Conservation (phyloP, 2,113 vertebrate species). For the Hucho hucho region DNA sequence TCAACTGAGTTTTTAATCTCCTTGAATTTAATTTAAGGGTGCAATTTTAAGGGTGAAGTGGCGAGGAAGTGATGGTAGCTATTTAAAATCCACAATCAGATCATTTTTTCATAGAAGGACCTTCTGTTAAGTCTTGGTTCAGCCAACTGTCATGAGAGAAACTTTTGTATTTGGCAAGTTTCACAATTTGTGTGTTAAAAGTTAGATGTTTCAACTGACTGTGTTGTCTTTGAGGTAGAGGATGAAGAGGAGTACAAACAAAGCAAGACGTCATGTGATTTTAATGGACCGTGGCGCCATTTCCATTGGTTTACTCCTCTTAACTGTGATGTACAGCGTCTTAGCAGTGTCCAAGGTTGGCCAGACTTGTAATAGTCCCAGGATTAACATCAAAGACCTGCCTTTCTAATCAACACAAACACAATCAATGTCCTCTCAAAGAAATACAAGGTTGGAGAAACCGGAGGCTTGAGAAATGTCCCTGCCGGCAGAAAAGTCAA, state of each 20-base stretch:
- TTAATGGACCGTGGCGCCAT: no score
- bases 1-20: neutral
- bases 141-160: neutral
- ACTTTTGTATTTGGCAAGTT: neutral
- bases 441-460: constrained; percentile 17
- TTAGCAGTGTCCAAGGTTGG: neutral
- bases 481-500: constrained; percentile 21
- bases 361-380: neutral
- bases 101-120: neutral
- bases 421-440: constrained; percentile 49
- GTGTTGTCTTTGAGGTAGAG: neutral
- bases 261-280: no score
- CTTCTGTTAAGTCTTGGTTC: neutral
- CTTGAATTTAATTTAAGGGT: neutral
- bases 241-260: neutral
- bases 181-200: neutral
- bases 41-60: neutral
- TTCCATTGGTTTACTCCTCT: no score
- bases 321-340: no score
- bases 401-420: constrained; percentile 16
- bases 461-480: constrained; percentile 34
- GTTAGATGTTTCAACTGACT: neutral
- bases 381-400: constrained; percentile 53
- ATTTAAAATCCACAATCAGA: neutral
- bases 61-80: neutral